Evolutionary conservation across 2,888 invertebrate genomes (phyloP).

Genomic region (Polymixis flavicincta): DNA sequence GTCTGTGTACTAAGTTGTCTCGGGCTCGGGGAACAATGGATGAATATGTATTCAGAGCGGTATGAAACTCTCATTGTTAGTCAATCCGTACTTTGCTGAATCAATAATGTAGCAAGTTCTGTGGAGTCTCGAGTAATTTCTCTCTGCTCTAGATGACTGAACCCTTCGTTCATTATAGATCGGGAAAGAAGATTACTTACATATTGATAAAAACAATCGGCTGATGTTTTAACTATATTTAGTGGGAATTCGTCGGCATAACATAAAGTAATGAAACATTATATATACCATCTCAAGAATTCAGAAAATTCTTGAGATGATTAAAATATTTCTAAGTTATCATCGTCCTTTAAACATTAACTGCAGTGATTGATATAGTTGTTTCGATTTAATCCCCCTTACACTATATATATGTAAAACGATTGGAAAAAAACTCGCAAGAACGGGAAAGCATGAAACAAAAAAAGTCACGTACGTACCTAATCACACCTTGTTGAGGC

Average conservation of each 20-base stretch:
- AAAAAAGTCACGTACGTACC: conserved; percentile 16
- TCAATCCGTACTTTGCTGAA: conserved; percentile 53
- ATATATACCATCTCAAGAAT: no score
- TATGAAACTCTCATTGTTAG: conserved; percentile 54
- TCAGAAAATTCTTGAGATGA: neutral
- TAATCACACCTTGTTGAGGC: neutral
- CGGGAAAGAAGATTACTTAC: conserved; percentile 13
- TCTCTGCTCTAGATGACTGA: conserved; percentile 22
- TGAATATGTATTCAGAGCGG: conserved; percentile 52
- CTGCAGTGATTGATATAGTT: no score
- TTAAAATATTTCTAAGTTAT: neutral
- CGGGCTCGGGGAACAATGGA: conserved; percentile 50
- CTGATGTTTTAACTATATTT: neutral
- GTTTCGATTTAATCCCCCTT: no score
- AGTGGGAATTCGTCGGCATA: neutral
- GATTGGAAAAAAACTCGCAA: neutral
- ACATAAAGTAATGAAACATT: no score
- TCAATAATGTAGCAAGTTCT: conserved; percentile 48
- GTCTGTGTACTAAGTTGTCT: conserved; percentile 47
- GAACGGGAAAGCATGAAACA: neutral
- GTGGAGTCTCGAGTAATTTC: conserved; percentile 45
- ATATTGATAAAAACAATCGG: neutral
- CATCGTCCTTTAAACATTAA: no score
- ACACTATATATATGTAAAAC: neutral
- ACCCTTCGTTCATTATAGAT: conserved; percentile 28